Evolutionary conservation across 2,888 invertebrate species (phyloP).

Genomic region (Cataglyphis cursor): DNA sequence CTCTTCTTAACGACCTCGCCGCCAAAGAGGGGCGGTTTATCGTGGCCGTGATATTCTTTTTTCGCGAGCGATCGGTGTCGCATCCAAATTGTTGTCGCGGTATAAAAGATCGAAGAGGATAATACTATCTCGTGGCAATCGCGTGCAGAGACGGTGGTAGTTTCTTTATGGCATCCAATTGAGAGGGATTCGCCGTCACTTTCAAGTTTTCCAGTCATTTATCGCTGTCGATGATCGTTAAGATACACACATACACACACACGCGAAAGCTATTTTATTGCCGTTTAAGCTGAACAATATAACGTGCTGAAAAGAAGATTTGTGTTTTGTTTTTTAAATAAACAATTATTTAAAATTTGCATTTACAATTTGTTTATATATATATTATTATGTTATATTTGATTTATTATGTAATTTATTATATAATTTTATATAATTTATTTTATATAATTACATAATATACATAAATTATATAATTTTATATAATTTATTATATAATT

Average conservation of each 20-base stretch:
- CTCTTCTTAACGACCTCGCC: slow-evolving; percentile 56
- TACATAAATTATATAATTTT: no score
- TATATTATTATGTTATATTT: no score
- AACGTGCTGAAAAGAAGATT: neutral
- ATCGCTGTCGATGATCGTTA: slow-evolving; percentile 16
- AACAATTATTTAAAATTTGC: slow-evolving; percentile 4
- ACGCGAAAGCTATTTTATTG: slow-evolving; percentile 14
- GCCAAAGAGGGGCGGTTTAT: slow-evolving; percentile 42
- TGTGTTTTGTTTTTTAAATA: neutral
- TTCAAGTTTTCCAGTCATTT: slow-evolving; percentile 31
- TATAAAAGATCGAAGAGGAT: slow-evolving; percentile 33
- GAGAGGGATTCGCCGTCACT: slow-evolving; percentile 11
- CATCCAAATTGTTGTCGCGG: slow-evolving; percentile 17
- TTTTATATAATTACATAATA: no score
- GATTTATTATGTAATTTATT: no score
- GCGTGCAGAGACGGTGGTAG: neutral
- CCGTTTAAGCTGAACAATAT: neutral
- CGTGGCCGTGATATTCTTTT: slow-evolving; percentile 64
- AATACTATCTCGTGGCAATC: slow-evolving; percentile 13
- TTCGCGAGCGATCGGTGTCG: slow-evolving; percentile 16
- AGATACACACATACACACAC: neutral
- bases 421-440: no score
- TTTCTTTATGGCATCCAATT: slow-evolving; percentile 29
- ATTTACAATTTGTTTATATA: neutral
- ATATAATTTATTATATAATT: no score